Conservation (phyloP, 2,797 vertebrate species). For the Echiichthys vipera region DNA sequence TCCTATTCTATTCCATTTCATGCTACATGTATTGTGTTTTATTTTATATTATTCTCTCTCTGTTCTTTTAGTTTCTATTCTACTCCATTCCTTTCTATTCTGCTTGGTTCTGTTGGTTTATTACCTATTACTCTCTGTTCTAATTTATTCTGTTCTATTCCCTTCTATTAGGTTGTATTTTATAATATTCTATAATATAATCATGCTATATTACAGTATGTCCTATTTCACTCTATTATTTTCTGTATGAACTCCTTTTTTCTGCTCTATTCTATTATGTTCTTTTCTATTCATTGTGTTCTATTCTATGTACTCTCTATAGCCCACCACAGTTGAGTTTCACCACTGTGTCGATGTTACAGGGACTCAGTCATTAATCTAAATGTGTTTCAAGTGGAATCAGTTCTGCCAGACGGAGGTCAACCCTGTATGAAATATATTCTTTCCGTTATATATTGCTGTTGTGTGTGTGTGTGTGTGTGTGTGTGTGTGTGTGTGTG, state of each 20-base stretch:
- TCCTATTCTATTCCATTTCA: too few relatives aligned
- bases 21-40: too few relatives aligned
- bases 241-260: too few relatives aligned
- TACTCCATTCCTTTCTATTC: background rate
- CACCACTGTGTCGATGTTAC: conserved; percentile 12
- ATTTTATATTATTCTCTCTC: too few relatives aligned
- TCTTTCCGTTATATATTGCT: conserved; percentile 26
- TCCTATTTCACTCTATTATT: background rate
- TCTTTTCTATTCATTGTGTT: background rate
- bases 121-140: background rate
- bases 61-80: too few relatives aligned
- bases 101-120: too few relatives aligned
- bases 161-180: background rate
- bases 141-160: background rate
- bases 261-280: background rate
- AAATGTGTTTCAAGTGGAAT: conserved; percentile 47
- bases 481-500: background rate
- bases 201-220: background rate
- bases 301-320: background rate
- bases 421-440: conserved; percentile 70
- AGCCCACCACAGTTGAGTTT: conserved; percentile 9
- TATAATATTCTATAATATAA: background rate
- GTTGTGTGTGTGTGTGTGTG: background rate
- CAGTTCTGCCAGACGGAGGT: conserved; percentile 75
- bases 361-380: conserved; percentile 60